These are phyloP conservation scores for Heliornis fulica DNA, from an alignment of 2,113 vertebrate species.

Conservation along the genomic window DNA sequence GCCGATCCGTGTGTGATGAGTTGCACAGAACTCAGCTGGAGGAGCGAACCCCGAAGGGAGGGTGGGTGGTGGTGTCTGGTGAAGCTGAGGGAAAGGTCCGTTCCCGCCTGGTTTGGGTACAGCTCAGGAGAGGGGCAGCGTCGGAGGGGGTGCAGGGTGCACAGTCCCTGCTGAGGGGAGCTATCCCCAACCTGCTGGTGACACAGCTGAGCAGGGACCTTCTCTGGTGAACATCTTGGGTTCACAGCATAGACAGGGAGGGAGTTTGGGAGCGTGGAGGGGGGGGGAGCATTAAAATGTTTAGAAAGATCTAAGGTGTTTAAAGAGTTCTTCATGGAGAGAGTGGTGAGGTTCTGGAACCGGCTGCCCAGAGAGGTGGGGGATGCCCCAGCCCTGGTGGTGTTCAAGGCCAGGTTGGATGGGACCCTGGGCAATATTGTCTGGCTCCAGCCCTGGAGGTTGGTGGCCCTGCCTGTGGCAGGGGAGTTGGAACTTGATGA, in stretches of 20 bases:
- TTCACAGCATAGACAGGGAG: background rate
- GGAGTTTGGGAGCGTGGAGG: too few relatives aligned
- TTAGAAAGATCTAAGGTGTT: background rate
- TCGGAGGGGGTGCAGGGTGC: too few relatives aligned
- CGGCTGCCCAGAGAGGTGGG: too few relatives aligned
- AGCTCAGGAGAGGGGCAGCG: background rate
- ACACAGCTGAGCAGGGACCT: fast-evolving
- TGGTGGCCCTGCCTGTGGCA: too few relatives aligned
- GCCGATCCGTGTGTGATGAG: fast-evolving
- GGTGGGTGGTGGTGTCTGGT: fast-evolving
- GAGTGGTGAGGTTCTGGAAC: too few relatives aligned
- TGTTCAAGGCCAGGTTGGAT: too few relatives aligned
- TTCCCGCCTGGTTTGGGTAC: fast-evolving
- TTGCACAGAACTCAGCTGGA: background rate
- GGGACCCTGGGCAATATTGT: too few relatives aligned
- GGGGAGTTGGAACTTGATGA: too few relatives aligned
- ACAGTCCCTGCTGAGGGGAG: background rate
- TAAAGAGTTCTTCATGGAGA: too few relatives aligned
- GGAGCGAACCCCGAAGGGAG: background rate
- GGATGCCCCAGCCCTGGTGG: too few relatives aligned
- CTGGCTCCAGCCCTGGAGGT: too few relatives aligned
- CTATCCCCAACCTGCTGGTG: background rate
- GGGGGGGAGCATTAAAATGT: background rate
- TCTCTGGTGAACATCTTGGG: fast-evolving
- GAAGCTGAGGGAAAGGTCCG: fast-evolving